Base-by-base conservation (phyloP, 1,140 invertebrate genomes). In the Eriosoma lanigerum region DNA sequence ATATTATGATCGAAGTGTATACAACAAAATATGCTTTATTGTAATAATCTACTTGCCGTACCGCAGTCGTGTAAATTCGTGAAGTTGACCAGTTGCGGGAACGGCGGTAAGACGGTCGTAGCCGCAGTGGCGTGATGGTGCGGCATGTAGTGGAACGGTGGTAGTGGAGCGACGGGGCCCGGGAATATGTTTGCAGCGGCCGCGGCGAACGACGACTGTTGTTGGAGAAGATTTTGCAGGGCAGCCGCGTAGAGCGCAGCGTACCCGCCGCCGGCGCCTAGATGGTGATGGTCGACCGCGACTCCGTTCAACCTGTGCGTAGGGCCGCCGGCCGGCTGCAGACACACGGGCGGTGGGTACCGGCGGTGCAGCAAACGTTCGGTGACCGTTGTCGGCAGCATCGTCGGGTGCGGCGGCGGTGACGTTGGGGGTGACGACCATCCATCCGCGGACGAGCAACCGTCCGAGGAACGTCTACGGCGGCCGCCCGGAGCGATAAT, bases 201-300 rank as follows among this genome's bases (percentile, higher is more conserved):
- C 24, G 58, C 54, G 50, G 70, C 58, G 29, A 60, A 48, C 6
- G 82, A 48, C 3, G 82, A 62, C 15, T 81, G 83, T 2, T 81
- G 82, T 21, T 73, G 66, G n/a, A 84, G 66, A 5, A 83, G 72
- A 26, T 83, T 81, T 46, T 82, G 81, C 17, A 83, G 81, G 15
- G 83, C 83, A 19, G 83, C 82, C 2, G 83, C 83, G 52, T 84
- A 84, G 32, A 84, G 81, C 21, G 83, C 83, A 13, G 83, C 83
- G 70, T 82, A 83, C 24, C 75, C 75, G 17, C 21, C 24, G 17
- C 54, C 38, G 66, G 12, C 21, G 17, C 17, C n/a, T 12, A 19
- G 13, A 17, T 26, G 29, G 10, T 15, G 26, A 6, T n/a, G 46
- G 3, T 81, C 26, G 10, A 24, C 62, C 44, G 66, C 19, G 10